Base-by-base conservation (phyloP, 37 sponge, comb jelly and placozoan species). In the Chondrilla cf. caribensis region DNA sequence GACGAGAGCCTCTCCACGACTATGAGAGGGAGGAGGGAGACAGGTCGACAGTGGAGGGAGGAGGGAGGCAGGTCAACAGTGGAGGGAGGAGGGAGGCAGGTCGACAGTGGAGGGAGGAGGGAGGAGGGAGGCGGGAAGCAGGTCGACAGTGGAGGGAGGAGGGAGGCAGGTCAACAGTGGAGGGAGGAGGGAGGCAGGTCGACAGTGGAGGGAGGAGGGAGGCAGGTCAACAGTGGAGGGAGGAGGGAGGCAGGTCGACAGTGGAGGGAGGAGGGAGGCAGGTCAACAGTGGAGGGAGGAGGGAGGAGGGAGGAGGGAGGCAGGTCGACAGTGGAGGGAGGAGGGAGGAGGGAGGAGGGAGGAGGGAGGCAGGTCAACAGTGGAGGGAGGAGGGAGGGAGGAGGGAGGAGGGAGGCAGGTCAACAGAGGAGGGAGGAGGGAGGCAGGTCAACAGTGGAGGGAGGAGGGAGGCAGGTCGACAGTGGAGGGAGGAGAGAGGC, bases 1-100 rank as follows among this genome's bases (percentile, higher is more conserved):
- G 8, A 78, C 70, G 73, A 87, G 58, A 15, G 91, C 95, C 82
- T 94, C 95, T 38, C 95, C 95, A 77, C 88, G 92, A 57, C 94
- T 93, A 81, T 66, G 85, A 54, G 73, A 8, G 41, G 29, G 14
- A 43, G 42, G 33, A 70, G n/a, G n/a, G n/a, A n/a, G n/a, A n/a
- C n/a, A n/a, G n/a, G n/a, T n/a, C n/a, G n/a, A n/a, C n/a, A n/a
- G n/a, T n/a, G n/a, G n/a, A n/a, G n/a, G n/a, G n/a, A n/a, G n/a
- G 19, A 54, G 57, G 17, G 57, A 17, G 11, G 57, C 17, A 17
- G 11, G 57, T 19, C 11, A 54, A 54, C 57, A 54, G 57, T 54
- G 17, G n/a, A n/a, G n/a, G n/a, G n/a, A n/a, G n/a, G n/a, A n/a
- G n/a, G n/a, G n/a, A n/a, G n/a, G n/a, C n/a, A n/a, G n/a, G n/a